phyloP scores from a whole-genome alignment of 2,888 invertebrate genomes.

The Pheosia gnoma region DNA sequence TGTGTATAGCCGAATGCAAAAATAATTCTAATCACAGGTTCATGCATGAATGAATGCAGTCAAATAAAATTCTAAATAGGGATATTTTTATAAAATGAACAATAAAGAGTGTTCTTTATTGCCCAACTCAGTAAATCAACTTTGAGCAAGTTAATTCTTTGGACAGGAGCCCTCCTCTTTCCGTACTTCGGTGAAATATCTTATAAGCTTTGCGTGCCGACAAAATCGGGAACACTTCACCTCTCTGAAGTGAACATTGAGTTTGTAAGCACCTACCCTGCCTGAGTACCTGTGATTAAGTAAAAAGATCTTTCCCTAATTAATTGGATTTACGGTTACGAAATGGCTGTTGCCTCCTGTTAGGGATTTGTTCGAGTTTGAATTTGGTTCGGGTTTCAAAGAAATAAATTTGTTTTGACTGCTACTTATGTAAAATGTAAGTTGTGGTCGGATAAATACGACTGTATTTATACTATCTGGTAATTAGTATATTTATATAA shows the following conservation, averaged over 20 bases:
- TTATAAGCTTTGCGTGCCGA: neutral
- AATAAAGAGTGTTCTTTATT: neutral
- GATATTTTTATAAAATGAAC: neutral
- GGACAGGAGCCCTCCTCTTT: neutral
- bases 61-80: too few species aligned
- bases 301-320: neutral
- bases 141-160: neutral
- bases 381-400: neutral
- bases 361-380: neutral
- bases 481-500: too few species aligned
- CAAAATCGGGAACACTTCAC: conserved; percentile 1
- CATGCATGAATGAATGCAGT: too few species aligned
- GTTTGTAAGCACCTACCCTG: neutral
- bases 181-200: neutral
- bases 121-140: neutral
- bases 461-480: too few species aligned
- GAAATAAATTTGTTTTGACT: neutral
- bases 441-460: too few species aligned
- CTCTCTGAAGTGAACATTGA: neutral
- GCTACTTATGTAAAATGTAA: neutral
- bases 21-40: too few species aligned
- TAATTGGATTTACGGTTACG: conserved; percentile 1
- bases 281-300: neutral
- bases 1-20: too few species aligned
- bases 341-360: neutral